Conservation (phyloP, 2,888 invertebrate genomes). For the Sarcophaga caerulescens region DNA sequence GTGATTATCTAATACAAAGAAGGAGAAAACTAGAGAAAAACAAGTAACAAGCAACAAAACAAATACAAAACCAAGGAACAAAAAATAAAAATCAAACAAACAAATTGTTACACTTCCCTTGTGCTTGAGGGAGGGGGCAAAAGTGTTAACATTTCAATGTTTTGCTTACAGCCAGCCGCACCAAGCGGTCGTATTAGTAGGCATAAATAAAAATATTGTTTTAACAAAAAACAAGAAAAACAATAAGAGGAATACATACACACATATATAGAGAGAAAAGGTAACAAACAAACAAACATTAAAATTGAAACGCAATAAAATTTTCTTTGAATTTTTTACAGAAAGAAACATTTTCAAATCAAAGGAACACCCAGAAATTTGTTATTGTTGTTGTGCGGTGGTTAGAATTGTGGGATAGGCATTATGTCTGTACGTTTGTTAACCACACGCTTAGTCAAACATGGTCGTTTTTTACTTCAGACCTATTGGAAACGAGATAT, state of each 20-base stretch:
- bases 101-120: conserved; percentile 8
- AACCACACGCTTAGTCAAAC: conserved; percentile 83
- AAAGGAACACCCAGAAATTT: neutral
- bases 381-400: conserved; percentile 22
- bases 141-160: conserved; percentile 27
- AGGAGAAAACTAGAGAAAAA: too few relatives aligned
- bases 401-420: conserved; percentile 31
- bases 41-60: too few relatives aligned
- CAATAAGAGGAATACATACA: neutral
- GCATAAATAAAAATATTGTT: conserved; percentile 26
- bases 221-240: neutral
- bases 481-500: conserved; percentile 82
- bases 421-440: conserved; percentile 84
- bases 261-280: conserved; percentile 12
- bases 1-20: too few relatives aligned
- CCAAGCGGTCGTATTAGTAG: conserved; percentile 39
- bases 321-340: conserved; percentile 4
- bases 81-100: conserved; percentile 39
- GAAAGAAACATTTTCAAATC: neutral
- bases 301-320: conserved; percentile 58
- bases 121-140: neutral
- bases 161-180: conserved; percentile 45
- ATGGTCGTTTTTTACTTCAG: conserved; percentile 84
- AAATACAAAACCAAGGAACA: conserved; percentile 44
- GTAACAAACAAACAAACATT: neutral